Base-by-base conservation (phyloP, 1,140 invertebrate species). In the Bathynomus jamesi region DNA sequence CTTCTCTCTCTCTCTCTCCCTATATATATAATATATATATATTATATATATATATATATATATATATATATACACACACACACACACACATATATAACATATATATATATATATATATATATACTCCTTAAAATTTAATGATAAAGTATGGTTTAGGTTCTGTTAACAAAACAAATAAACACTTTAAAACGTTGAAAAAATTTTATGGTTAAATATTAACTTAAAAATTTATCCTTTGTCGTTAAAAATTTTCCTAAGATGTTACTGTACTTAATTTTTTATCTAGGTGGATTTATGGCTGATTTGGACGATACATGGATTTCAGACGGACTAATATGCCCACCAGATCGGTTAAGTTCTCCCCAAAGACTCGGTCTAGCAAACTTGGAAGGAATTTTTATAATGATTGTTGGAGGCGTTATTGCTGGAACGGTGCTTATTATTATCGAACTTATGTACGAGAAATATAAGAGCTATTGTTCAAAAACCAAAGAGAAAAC, bases 211-310 rank as follows among this genome's bases (percentile, higher is more conserved):
- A n/a, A n/a, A n/a, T n/a, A n/a, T n/a, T n/a, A n/a, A n/a, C n/a
- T n/a, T n/a, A n/a, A n/a, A n/a, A n/a, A n/a, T n/a, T n/a, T n/a
- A n/a, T n/a, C n/a, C n/a, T n/a, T n/a, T n/a, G n/a, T n/a, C n/a
- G n/a, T n/a, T n/a, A n/a, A n/a, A n/a, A n/a, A n/a, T n/a, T n/a
- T n/a, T n/a, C n/a, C n/a, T n/a, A n/a, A n/a, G n/a, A n/a, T n/a
- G n/a, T n/a, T n/a, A n/a, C n/a, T n/a, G n/a, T n/a, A n/a, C n/a
- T n/a, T n/a, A n/a, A n/a, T n/a, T n/a, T n/a, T n/a, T n/a, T n/a
- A n/a, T n/a, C n/a, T n/a, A 97, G 95, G 91, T 96, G 97, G 97
- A 28, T 93, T 94, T 80, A 99, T 99, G 95, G 96, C 99, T 82
- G 88, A 90, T 62, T 83, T 99, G 67, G 96, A 99, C 82, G 93